Conservation (phyloP, 2,113 vertebrate species). For the Polyodon spathula region DNA sequence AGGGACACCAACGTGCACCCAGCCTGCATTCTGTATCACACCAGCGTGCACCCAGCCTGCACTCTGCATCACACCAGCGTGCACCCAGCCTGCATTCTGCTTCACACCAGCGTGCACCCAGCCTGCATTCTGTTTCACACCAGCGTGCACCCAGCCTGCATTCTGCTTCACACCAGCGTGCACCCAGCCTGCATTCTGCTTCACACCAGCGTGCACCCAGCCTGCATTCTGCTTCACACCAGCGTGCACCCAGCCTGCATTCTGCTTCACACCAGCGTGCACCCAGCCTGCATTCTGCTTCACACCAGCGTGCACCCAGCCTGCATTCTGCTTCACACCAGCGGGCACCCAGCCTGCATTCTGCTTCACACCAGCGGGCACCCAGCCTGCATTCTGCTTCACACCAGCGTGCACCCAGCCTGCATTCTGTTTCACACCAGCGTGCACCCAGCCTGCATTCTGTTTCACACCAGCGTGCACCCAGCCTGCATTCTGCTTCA, state of each 20-base stretch:
- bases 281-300: too few relatives aligned
- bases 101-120: constrained; percentile 33
- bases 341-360: constrained; percentile 30
- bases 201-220: constrained; percentile 32
- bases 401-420: constrained; percentile 32
- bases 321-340: too few relatives aligned
- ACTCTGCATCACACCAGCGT: constrained; percentile 28
- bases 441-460: constrained; percentile 32
- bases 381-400: too few relatives aligned
- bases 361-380: constrained; percentile 31
- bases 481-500: too few relatives aligned
- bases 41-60: constrained; percentile 31
- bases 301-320: constrained; percentile 32
- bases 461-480: constrained; percentile 32
- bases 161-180: constrained; percentile 28
- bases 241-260: constrained; percentile 30
- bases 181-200: too few relatives aligned
- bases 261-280: constrained; percentile 29
- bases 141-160: constrained; percentile 31
- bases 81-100: too few relatives aligned
- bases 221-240: too few relatives aligned
- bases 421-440: too few relatives aligned
- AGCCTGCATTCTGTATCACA: too few relatives aligned
- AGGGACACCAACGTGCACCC: constrained; percentile 33
- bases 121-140: too few relatives aligned